phyloP scores from a whole-genome alignment of 2,888 invertebrate genomes.

The Strigamia crassipes region DNA sequence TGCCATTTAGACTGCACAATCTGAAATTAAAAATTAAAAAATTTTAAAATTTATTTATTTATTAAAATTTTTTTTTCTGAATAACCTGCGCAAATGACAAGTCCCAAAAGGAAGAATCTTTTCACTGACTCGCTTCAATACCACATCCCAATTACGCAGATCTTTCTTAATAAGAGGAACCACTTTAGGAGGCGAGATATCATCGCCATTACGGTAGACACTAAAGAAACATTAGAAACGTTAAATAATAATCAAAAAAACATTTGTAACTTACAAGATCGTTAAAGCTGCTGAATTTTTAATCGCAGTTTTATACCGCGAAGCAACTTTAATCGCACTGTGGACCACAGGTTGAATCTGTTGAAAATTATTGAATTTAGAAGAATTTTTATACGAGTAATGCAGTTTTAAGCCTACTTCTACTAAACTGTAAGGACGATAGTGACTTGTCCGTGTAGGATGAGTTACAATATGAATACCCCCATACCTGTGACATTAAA shows the following conservation, averaged over 20 bases:
- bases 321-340: conserved; percentile 20
- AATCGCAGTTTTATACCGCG: conserved; percentile 10
- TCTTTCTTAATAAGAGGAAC: conserved; percentile 39
- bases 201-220: conserved; percentile 49
- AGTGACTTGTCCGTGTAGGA: not conserved
- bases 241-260: not conserved
- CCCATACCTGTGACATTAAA: not conserved
- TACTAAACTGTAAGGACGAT: not conserved
- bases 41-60: not conserved
- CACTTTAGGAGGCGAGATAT: conserved; percentile 48
- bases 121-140: conserved; percentile 29
- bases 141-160: conserved; percentile 26
- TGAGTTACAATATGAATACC: not conserved
- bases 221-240: conserved; percentile 1
- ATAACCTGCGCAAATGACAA: not conserved
- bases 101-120: not conserved
- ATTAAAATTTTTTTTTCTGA: no score
- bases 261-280: conserved; percentile 30
- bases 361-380: not conserved
- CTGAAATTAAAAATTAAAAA: not conserved
- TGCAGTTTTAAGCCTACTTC: not conserved
- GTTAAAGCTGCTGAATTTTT: conserved; percentile 25
- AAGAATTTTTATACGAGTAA: not conserved
- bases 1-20: not conserved
- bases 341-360: conserved; percentile 10